These are phyloP conservation scores for Blera fallax DNA, from an alignment of 2,888 invertebrate genomes.

Conservation along the genomic window DNA sequence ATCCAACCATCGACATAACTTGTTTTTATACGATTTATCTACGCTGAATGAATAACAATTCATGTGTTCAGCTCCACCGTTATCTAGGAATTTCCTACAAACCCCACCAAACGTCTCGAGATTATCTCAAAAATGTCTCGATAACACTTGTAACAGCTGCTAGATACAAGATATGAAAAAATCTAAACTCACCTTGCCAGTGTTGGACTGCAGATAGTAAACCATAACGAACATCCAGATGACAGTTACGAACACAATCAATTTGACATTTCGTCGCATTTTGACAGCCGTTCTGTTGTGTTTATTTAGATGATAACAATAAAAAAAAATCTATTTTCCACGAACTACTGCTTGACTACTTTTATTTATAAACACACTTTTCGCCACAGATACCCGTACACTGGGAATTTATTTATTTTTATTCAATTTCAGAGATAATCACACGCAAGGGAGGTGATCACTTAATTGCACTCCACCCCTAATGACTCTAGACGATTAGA, in stretches of 20 bases:
- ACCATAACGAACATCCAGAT: conserved; percentile 82
- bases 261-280: conserved; percentile 81
- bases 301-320: neutral
- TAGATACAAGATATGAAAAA: neutral
- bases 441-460: conserved; percentile 2
- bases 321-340: neutral
- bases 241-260: conserved; percentile 81
- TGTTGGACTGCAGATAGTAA: conserved; percentile 81
- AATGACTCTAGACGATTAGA: neutral
- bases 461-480: conserved; percentile 11
- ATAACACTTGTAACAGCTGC: neutral
- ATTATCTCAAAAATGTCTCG: neutral
- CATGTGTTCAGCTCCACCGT: neutral
- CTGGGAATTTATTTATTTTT: neutral
- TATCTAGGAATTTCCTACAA: neutral
- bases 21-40: no score
- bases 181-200: conserved; percentile 79
- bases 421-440: neutral
- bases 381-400: neutral
- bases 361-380: neutral
- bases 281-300: conserved; percentile 67
- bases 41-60: neutral
- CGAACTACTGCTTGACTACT: neutral
- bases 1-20: no score
- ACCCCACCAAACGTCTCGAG: neutral